Base-by-base conservation (phyloP, 2,888 invertebrate species). In the Amblyteles armatorius region DNA sequence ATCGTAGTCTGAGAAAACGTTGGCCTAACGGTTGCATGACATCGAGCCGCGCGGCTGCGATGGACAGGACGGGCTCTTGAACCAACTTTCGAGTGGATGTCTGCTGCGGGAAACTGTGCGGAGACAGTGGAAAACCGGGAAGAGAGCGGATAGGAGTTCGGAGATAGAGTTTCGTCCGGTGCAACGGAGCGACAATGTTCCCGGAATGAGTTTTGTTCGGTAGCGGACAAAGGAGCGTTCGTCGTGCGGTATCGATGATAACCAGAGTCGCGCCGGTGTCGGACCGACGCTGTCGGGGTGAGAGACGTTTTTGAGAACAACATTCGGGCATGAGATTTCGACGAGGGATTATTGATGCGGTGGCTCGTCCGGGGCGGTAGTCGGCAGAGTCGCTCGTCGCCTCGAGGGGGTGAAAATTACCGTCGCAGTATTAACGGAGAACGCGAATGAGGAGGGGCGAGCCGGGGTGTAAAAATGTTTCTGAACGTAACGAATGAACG, bases 31-130 rank as follows among this genome's bases (percentile, higher is more conserved):
- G 13, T 52, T 33, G 22, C 71, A 16, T 40, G 57, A 73, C 57
- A 73, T 36, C 57, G 73, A 74, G 26, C 65, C 40, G 52, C 77
- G 67, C 77, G 67, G 16, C 52, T 77, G 77, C 67, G 22, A 52
- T 36, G 40, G 77, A 77, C 52, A 67, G 48, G 74, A 22, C 40
- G 55, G n/a, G 40, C 19, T 67, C 55, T 29, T 36, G 48, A 48
- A 76, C n/a, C 13, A 76, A 50, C 33, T 76, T 76, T 65, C 19
- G 65, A 48, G 40, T 16, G n/a, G 29, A n/a, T 40, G 29, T 55
- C 33, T 33, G n/a, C 6, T 29, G 26, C 13, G 40, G 26, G 40
- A 44, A 22, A 29, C n/a, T 16, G 71, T 29, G 44, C 26, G n/a
- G 29, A 16, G 16, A 22, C 4, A 36, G 48, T 69, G 36, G 71